Conservation (phyloP, 2,888 invertebrate genomes). For the Cantharis rustica region DNA sequence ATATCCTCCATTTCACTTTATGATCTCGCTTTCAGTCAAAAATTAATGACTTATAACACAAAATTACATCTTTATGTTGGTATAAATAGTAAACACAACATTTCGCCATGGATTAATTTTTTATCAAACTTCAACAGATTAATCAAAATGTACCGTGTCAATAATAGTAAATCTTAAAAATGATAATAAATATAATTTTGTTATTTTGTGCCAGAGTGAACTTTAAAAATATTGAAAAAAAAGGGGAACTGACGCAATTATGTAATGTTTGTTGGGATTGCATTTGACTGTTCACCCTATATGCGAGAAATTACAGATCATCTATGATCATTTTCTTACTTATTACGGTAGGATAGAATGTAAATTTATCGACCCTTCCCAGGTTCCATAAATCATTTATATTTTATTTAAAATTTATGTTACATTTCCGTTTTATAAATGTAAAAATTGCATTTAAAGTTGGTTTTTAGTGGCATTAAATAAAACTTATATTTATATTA, state of each 20-base stretch:
- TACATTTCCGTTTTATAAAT: constrained; percentile 1
- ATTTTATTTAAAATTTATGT: constrained; percentile 1
- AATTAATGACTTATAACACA: background rate
- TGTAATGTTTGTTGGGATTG: background rate
- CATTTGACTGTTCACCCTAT: background rate
- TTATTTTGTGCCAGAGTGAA: no score
- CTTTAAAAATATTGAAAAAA: no score
- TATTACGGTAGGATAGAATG: background rate
- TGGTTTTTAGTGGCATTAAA: background rate
- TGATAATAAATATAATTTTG: no score
- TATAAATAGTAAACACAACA: background rate
- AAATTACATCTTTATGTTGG: background rate
- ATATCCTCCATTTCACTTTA: background rate
- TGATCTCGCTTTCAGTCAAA: background rate
- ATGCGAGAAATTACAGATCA: background rate
- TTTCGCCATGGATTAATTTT: background rate
- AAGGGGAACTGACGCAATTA: no score
- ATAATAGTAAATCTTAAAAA: no score
- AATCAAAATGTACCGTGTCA: no score
- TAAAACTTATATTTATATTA: background rate
- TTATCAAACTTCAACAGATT: background rate
- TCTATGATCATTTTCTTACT: background rate
- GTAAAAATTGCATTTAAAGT: constrained; percentile 2
- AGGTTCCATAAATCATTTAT: background rate
- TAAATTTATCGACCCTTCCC: background rate